phyloP scores from a whole-genome alignment of 2,888 invertebrate species.

The Cheilosia scutellata region DNA sequence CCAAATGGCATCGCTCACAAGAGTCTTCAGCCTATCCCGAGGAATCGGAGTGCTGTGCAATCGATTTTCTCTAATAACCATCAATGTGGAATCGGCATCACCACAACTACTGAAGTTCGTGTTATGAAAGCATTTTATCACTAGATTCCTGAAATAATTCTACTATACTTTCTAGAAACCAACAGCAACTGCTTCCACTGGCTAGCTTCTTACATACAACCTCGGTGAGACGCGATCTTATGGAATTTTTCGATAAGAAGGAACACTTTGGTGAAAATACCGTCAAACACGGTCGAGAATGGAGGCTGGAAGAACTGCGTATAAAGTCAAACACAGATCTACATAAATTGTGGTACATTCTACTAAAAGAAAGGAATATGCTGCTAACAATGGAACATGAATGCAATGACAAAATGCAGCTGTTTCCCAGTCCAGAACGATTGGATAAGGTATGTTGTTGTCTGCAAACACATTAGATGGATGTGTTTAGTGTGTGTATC shows the following conservation, averaged over 20 bases:
- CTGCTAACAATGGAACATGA: slow-evolving; percentile 97
- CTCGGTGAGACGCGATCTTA: slow-evolving; percentile 85
- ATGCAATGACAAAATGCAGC: slow-evolving; percentile 87
- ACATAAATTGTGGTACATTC: slow-evolving; percentile 96
- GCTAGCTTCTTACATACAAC: slow-evolving; percentile 53
- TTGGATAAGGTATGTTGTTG: slow-evolving; percentile 90
- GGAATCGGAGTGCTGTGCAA: slow-evolving; percentile 59
- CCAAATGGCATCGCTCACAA: slow-evolving; percentile 57
- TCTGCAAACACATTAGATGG: too few species aligned
- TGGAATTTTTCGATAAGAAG: slow-evolving; percentile 95
- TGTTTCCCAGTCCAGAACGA: slow-evolving; percentile 96
- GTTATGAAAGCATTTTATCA: slow-evolving; percentile 60
- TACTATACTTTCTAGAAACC: background rate
- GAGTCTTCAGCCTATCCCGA: slow-evolving; percentile 27
- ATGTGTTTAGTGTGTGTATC: background rate
- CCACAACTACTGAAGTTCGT: slow-evolving; percentile 42
- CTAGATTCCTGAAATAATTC: background rate
- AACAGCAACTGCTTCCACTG: slow-evolving; percentile 16
- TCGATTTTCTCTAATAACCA: slow-evolving; percentile 59
- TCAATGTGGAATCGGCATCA: slow-evolving; percentile 24
- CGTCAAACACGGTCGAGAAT: slow-evolving; percentile 93
- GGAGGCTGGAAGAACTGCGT: slow-evolving; percentile 95
- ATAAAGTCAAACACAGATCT: slow-evolving; percentile 97
- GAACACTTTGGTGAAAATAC: slow-evolving; percentile 92
- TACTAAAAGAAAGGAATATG: slow-evolving; percentile 99